phyloP scores from a whole-genome alignment of 2,113 vertebrate species.

The Murina feae region DNA sequence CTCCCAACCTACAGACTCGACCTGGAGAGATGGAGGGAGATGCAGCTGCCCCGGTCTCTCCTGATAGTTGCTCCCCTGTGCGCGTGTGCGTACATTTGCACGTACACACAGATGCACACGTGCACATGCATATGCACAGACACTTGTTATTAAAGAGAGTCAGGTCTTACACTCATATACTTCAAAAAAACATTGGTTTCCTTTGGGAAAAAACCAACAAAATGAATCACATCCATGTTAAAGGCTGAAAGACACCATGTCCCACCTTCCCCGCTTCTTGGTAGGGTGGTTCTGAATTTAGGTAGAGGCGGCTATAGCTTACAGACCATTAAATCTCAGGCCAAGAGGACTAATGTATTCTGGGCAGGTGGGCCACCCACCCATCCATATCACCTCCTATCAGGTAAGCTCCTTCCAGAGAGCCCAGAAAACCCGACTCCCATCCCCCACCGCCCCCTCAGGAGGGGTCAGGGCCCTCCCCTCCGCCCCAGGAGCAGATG shows the following conservation, averaged over 20 bases:
- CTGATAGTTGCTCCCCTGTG: no score
- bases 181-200: not conserved
- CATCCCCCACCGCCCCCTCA: fast-evolving
- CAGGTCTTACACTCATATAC: not conserved
- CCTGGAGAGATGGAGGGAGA: fast-evolving
- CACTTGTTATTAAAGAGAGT: not conserved
- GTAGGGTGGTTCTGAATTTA: no score
- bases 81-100: fast-evolving
- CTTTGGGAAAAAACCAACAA: not conserved
- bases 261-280: not conserved
- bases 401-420: no score
- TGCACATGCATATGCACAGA: fast-evolving
- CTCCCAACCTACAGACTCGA: not conserved
- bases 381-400: not conserved
- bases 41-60: not conserved
- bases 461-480: no score
- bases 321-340: not conserved
- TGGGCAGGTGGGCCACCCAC: no score
- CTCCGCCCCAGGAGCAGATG: not conserved
- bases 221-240: fast-evolving
- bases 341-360: fast-evolving
- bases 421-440: not conserved
- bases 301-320: not conserved
- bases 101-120: not conserved
- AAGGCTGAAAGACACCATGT: fast-evolving